Base-by-base conservation (phyloP, 2,113 vertebrate genomes). In the Erythrolamprus reginae region DNA sequence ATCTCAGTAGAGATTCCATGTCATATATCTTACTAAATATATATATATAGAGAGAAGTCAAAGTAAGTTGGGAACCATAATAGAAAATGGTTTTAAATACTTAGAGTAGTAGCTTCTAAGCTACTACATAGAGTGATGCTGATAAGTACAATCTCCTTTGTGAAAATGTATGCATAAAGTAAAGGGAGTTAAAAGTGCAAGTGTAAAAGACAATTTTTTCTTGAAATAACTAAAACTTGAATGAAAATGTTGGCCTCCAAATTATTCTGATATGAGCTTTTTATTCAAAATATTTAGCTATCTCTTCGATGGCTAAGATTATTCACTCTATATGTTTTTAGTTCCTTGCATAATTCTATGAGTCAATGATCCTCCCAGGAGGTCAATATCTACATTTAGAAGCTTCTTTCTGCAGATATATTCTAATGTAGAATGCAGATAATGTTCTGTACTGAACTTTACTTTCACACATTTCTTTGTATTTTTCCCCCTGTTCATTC, bases 391-490 rank as follows among this genome's bases (percentile, higher is more conserved):
- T 89, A 26, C 53, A 51, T 86, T 87, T 84, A 89, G 84, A 58
- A 58, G 17, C 24, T 24, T 55, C 26, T 85, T 52, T 82, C 88
- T n/a, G 51, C 91, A 93, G 83, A 77, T 86, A 90, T 52, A 84
- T 2, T 0, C 91, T 89, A 85, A 84, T 84, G 65, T 50, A 82
- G 70, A 91, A 90, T 95, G 90, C 58, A 91, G 91, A 83, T 28
- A 86, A 77, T 86, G 87, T 50, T 93, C 93, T 94, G 93, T 93
- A 86, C 89, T 93, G 90, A 94, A 48, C 9, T 92, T 93, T 90
- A 90, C 90, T 90, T 94, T 95, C 92, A 86, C 65, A 92, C 55
- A 47, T 65, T 93, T 88, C 87, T 90, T 94, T 93, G 89, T 88
- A 15, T 8, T 82, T 2, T 0, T 3, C 3, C 15, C 19, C 47